A percentile compares a stretch with the other conserved stretches of the same genome.
phyloP scores from a whole-genome alignment of 2,797 vertebrate species.

The Acanthornis magna region DNA sequence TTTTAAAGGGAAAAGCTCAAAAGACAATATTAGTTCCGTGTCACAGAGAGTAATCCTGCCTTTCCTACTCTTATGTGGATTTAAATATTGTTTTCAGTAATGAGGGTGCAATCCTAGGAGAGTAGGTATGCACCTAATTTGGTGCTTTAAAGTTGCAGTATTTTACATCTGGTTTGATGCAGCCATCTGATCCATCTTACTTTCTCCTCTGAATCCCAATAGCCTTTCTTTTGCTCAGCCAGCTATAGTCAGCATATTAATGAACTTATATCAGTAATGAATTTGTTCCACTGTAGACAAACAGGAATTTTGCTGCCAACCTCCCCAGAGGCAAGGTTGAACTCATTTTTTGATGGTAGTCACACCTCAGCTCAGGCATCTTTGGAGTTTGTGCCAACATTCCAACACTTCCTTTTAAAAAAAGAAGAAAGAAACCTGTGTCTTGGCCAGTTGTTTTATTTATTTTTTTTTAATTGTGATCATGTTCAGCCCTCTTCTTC shows the following conservation, averaged over 20 bases:
- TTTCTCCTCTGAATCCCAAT: neutral
- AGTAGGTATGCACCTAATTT: neutral
- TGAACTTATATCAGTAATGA: neutral
- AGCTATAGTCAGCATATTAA: neutral
- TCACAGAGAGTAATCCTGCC: neutral
- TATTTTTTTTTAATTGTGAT: neutral
- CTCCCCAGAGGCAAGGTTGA: neutral
- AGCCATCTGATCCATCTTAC: neutral
- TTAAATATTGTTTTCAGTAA: conserved; percentile 21
- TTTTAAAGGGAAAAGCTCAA: conserved; percentile 57
- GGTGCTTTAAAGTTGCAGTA: neutral
- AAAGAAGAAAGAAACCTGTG: neutral
- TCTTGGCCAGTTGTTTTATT: neutral
- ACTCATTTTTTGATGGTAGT: neutral
- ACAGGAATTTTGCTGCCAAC: neutral
- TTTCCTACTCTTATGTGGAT: neutral
- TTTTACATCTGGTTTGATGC: neutral
- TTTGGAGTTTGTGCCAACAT: neutral
- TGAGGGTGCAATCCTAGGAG: neutral
- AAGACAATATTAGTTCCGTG: conserved; percentile 40
- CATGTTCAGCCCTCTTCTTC: neutral
- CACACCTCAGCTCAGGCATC: neutral
- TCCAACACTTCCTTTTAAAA: neutral
- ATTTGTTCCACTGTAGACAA: neutral
- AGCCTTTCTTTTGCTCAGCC: neutral